Base-by-base conservation (phyloP, 53 echinoderm and acorn worm genomes). In the Henricia sp. region DNA sequence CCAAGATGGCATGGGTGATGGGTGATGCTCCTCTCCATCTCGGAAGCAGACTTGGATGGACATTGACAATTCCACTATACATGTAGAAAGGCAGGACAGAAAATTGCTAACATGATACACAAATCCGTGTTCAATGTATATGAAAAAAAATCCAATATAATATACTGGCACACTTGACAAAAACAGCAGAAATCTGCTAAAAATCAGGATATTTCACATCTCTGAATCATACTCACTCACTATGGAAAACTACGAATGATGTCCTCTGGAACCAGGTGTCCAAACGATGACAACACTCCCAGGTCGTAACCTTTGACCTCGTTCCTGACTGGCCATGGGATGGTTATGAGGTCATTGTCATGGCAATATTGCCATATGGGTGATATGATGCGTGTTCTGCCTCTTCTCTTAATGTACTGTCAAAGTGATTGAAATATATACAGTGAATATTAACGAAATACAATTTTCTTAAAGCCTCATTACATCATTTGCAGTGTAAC, bases 1-100 rank as follows among this genome's bases (percentile, higher is more conserved):
- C 92, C 48, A 96, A 67, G 53, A 96, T 90, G 38, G 97, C 92
- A 71, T 90, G 88, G 37, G 75, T 83, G 82, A 94, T 90, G 25
- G 97, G 94, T 3, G 92, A 74, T 3, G 93, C 97, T 16, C 97
- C 97, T 40, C 97, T 84, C 97, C 97, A 94, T 58, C 92, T 50
- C 46, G 97, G 97, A 46, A 96, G 59, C 42, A 96, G 89, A 52
- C 97, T 96, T 0, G 97, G 97, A 35, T 96, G 97, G 11, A 96
- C 88, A 65, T 96, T 96, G 23, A 91, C 68, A 13, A 96, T 88
- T 63, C 97, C 97, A 75, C 97, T 96, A 68, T 12, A 72, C 10
- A 35, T 19, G 6, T 6, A 68, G n/a, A 29, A 6, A 58, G 9
- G 6, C 28, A 24, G n/a, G 6, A 20, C 5, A 68, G n/a, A n/a